Evolutionary conservation across 2,797 vertebrate species (phyloP).

Genomic region (Hoplostethus atlanticus): DNA sequence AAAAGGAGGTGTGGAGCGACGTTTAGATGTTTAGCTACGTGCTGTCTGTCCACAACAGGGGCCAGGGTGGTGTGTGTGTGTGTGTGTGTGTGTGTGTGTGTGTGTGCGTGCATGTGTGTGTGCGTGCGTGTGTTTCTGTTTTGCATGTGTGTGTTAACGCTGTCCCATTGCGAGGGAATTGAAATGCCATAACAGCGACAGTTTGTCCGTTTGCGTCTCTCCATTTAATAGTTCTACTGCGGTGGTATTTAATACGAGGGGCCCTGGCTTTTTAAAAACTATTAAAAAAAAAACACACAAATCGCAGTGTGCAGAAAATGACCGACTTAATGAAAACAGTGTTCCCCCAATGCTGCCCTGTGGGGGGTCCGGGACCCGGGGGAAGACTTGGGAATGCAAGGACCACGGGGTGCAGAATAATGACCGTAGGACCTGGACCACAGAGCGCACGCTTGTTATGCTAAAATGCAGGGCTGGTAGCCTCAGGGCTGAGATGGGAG

Average conservation of each 20-base stretch:
- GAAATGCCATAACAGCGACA: constrained; percentile 75
- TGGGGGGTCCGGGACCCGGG: constrained; percentile 64
- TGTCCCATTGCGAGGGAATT: constrained; percentile 74
- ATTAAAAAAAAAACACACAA: constrained; percentile 77
- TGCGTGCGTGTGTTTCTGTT: constrained; percentile 10
- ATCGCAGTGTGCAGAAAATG: constrained; percentile 83
- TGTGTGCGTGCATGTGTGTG: constrained; percentile 2
- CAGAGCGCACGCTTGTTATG: constrained; percentile 77
- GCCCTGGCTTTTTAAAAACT: constrained; percentile 75
- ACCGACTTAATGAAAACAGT: constrained; percentile 82
- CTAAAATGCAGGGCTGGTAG: constrained; percentile 74
- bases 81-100: constrained; percentile 17
- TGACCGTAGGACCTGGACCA: constrained; percentile 72
- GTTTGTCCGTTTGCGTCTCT: constrained; percentile 69
- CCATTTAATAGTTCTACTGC: constrained; percentile 79
- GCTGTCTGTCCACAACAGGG: constrained; percentile 51
- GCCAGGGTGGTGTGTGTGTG: constrained; percentile 42
- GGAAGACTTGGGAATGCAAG: constrained; percentile 72
- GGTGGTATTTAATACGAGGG: constrained; percentile 79
- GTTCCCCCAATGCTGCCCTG: constrained; percentile 65
- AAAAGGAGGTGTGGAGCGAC: constrained; percentile 30
- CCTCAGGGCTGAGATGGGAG: constrained; percentile 65
- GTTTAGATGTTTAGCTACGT: constrained; percentile 58
- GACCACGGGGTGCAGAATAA: constrained; percentile 80
- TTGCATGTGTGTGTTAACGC: constrained; percentile 50